phyloP scores from a whole-genome alignment of 2,888 invertebrate species.

The Incurvaria masculella region DNA sequence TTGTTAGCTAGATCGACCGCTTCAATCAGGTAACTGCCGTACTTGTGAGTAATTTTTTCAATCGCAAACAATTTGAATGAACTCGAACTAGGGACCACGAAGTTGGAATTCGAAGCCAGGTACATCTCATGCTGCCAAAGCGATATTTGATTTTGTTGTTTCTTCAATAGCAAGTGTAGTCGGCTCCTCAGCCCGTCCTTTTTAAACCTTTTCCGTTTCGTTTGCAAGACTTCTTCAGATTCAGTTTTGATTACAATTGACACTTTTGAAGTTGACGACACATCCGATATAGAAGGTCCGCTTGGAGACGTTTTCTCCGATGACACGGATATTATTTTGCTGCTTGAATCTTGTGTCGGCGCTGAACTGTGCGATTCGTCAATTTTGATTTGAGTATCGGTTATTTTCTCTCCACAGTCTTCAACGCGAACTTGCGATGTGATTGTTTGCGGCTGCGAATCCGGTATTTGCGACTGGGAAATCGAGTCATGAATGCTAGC shows the following conservation, averaged over 20 bases:
- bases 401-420: not conserved
- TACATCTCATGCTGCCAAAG: conserved; percentile 56
- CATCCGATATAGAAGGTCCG: not conserved
- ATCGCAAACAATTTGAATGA: conserved; percentile 26
- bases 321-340: not conserved
- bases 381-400: not conserved
- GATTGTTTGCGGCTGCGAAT: not conserved
- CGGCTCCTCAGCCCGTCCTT: conserved; percentile 45
- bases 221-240: conserved; percentile 3
- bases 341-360: not conserved
- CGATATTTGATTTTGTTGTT: conserved; percentile 39
- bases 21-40: conserved; percentile 33
- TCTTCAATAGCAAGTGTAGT: conserved; percentile 38
- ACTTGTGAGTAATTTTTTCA: conserved; percentile 27
- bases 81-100: conserved; percentile 35
- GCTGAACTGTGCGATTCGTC: not conserved
- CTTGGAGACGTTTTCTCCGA: not conserved
- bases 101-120: conserved; percentile 40
- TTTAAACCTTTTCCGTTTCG: conserved; percentile 28
- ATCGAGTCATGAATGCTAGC: not conserved
- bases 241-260: conserved; percentile 22
- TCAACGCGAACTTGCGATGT: too few species aligned
- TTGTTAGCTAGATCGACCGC: conserved; percentile 23
- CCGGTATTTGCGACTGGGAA: not conserved
- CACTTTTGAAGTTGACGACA: not conserved